Evolutionary conservation across 2,888 invertebrate genomes (phyloP).

Genomic region (Cataglyphis altisquamis): DNA sequence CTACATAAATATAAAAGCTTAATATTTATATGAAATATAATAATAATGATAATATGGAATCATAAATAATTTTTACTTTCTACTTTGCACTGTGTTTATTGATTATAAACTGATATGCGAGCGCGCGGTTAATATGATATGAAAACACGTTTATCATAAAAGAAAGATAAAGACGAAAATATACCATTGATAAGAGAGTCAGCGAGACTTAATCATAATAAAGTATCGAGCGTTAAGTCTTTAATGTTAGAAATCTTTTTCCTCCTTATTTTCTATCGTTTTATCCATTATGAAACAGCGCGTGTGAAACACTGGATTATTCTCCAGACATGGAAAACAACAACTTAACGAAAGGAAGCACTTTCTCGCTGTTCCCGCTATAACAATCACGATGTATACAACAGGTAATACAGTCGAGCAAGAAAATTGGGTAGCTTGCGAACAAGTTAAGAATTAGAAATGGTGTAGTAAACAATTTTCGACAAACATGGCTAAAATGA

Average conservation of each 20-base stretch:
- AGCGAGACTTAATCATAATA: background rate
- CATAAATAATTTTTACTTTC: background rate
- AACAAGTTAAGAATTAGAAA: background rate
- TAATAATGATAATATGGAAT: background rate
- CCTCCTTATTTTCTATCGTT: constrained; percentile 50
- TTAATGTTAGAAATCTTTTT: background rate
- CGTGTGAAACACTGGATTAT: constrained; percentile 70
- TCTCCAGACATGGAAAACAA: constrained; percentile 79
- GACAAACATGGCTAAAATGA: constrained; percentile 1
- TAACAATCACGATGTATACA: constrained; percentile 49
- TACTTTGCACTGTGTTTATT: background rate
- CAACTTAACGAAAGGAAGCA: constrained; percentile 77
- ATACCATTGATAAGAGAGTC: background rate
- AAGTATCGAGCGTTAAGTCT: background rate
- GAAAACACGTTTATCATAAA: background rate
- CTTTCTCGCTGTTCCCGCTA: constrained; percentile 78
- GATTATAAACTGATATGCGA: background rate
- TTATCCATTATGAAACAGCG: constrained; percentile 49
- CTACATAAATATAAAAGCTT: background rate
- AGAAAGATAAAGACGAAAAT: background rate
- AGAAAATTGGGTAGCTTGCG: background rate
- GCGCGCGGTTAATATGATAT: background rate
- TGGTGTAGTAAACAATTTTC: background rate
- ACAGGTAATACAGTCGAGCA: constrained; percentile 25
- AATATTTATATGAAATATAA: background rate